Evolutionary conservation across 2,797 vertebrate genomes (phyloP).

Genomic region (Falco columbarius): DNA sequence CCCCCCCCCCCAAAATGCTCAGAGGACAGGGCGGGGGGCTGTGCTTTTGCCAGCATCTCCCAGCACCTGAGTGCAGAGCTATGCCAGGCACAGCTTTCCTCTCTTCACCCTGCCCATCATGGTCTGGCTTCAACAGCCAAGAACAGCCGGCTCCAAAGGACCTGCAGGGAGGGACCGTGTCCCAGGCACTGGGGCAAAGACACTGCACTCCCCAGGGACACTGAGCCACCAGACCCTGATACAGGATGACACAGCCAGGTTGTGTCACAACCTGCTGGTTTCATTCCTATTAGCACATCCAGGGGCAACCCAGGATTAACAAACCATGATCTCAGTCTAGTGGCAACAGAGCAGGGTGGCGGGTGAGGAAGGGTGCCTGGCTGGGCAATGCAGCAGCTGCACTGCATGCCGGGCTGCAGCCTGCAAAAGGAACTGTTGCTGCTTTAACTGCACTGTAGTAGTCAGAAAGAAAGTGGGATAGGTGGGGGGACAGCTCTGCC

Average conservation of each 20-base stretch:
- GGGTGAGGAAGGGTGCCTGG: background rate
- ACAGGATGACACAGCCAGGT: accelerated
- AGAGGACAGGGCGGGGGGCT: background rate
- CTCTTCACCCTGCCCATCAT: background rate
- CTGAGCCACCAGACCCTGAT: accelerated
- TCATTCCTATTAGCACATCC: background rate
- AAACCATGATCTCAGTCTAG: background rate
- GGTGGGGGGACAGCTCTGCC: background rate
- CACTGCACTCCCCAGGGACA: accelerated
- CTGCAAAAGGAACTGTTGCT: background rate
- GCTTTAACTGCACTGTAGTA: background rate
- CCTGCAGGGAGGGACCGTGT: background rate
- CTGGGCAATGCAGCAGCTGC: background rate
- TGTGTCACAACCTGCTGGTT: background rate
- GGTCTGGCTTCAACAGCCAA: background rate
- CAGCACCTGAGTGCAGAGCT: background rate
- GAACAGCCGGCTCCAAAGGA: background rate
- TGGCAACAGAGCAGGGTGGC: background rate
- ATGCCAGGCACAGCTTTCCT: background rate
- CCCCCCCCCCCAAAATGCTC: background rate
- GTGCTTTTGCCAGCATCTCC: background rate
- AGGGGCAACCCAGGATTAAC: background rate
- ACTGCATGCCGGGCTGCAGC: background rate
- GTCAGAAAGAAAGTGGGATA: accelerated
- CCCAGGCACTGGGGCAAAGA: background rate